A percentile compares a stretch with the other conserved stretches of the same genome.
Conservation (phyloP, 2,113 vertebrate genomes). For the Pyxicephalus adspersus region DNA sequence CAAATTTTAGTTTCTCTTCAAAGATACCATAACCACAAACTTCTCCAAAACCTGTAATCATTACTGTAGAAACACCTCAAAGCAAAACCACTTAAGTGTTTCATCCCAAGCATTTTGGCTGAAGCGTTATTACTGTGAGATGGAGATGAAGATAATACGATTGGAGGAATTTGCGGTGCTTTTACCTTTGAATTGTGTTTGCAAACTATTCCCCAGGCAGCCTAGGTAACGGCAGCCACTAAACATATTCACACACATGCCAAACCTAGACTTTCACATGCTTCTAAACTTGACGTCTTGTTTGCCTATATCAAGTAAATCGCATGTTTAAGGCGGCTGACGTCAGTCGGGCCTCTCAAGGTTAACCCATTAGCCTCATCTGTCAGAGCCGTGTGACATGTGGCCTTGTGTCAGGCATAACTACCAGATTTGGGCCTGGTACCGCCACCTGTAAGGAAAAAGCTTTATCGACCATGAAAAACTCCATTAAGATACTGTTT, state of each 20-base stretch:
- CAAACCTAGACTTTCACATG: neutral
- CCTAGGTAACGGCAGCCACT: neutral
- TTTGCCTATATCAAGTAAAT: constrained; percentile 17
- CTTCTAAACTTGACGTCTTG: neutral
- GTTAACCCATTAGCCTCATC: constrained; percentile 12
- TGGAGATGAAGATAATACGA: too few species aligned
- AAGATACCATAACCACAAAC: too few species aligned
- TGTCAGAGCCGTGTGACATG: neutral
- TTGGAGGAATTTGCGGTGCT: too few species aligned
- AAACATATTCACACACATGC: neutral
- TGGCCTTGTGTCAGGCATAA: neutral
- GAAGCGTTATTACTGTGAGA: too few species aligned
- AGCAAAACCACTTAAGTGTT: too few species aligned
- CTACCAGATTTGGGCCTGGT: neutral
- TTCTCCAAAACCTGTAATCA: too few species aligned
- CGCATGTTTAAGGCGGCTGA: constrained; percentile 3
- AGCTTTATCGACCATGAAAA: neutral
- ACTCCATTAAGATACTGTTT: neutral
- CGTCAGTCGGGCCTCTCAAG: constrained; percentile 21
- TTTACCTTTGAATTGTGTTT: too few species aligned
- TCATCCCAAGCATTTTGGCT: too few species aligned
- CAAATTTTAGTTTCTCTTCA: too few species aligned
- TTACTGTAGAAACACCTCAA: too few species aligned
- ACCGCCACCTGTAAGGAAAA: neutral
- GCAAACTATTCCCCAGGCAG: too few species aligned